Evolutionary conservation across 2,888 invertebrate species (phyloP).

Genomic region (Hyalella azteca): DNA sequence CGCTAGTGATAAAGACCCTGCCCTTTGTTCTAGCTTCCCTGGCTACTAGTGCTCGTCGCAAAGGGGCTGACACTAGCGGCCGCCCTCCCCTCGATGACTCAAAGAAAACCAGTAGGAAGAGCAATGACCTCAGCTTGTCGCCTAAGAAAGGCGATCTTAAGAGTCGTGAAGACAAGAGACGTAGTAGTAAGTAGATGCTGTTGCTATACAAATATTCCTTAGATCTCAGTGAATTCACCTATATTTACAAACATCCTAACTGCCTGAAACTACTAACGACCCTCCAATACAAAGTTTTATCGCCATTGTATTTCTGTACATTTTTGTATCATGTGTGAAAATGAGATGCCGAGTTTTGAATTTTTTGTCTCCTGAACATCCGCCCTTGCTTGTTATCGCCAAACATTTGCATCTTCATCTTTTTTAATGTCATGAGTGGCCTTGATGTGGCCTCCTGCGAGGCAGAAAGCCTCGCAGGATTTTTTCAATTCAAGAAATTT

Average conservation of each 20-base stretch:
- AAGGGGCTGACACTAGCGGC: conserved; percentile 53
- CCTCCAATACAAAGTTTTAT: background rate
- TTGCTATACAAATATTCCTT: conserved; percentile 3
- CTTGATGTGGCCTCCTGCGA: too few relatives aligned
- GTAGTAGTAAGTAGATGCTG: conserved; percentile 57
- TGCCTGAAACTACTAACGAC: background rate
- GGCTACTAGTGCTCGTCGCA: conserved; percentile 58
- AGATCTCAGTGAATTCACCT: conserved; percentile 4
- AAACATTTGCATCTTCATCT: too few relatives aligned
- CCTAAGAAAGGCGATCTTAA: conserved; percentile 57
- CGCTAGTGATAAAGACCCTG: conserved; percentile 37
- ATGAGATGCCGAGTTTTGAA: background rate
- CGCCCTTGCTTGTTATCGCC: background rate
- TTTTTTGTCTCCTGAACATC: conserved; percentile 7
- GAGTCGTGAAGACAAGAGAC: conserved; percentile 57
- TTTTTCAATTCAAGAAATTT: too few relatives aligned
- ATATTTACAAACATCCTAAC: background rate
- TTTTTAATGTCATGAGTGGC: too few relatives aligned
- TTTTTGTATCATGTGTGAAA: background rate
- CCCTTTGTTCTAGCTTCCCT: conserved; percentile 58
- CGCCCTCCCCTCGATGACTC: conserved; percentile 55
- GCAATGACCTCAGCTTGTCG: conserved; percentile 57
- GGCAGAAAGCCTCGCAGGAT: too few relatives aligned
- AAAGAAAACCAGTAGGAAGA: conserved; percentile 58
- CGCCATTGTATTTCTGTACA: background rate